Evolutionary conservation across 2,113 vertebrate species (phyloP), one percentile per base, ranked within the genome.

Genomic region (Apus apus): DNA sequence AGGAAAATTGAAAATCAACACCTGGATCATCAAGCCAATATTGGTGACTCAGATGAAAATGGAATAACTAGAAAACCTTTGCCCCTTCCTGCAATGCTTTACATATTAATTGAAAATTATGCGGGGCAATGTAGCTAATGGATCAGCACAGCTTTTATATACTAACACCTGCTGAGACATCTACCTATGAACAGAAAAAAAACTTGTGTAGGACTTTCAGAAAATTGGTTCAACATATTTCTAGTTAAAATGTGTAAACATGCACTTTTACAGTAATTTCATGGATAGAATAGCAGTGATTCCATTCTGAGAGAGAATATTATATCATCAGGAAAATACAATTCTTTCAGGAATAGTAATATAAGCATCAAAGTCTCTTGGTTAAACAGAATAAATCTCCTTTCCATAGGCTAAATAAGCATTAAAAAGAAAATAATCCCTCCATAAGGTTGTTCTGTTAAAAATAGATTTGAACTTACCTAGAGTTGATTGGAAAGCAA

Each of bases 371-470:
- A 95, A 84, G 20, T 77, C 29, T 77, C 61, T 67, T 45, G 22
- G 45, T 85, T 75, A 94, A 85, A 89, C 76, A 93, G 76, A 93
- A 93, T 68, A 94, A 94, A 85, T 96, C 65, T 92, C 93, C 77
- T 73, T 91, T 97, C 71, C 43, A 87, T 36, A 32, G 13, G 2
- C 32, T 87, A 71, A 88, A 34, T 76, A 92, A 94, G 3, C 61
- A 91, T 95, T 97, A 48, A 61, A 87, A 96, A 82, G 56, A 93
- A 93, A 98, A 65, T 64, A 92, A 97, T 91, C 48, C 19, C 64
- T 94, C 50, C 57, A 73, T 5, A 81, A 88, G 61, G 32, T 65
- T 65, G n/a, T 74, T 83, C 18, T 57, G 20, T 51, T 86, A 78
- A 91, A 89, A 61, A 66, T 27, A 73, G 15, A 4, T 57, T 81